phyloP scores from a whole-genome alignment of 2,113 vertebrate species.

The Sisor rabdophorus region DNA sequence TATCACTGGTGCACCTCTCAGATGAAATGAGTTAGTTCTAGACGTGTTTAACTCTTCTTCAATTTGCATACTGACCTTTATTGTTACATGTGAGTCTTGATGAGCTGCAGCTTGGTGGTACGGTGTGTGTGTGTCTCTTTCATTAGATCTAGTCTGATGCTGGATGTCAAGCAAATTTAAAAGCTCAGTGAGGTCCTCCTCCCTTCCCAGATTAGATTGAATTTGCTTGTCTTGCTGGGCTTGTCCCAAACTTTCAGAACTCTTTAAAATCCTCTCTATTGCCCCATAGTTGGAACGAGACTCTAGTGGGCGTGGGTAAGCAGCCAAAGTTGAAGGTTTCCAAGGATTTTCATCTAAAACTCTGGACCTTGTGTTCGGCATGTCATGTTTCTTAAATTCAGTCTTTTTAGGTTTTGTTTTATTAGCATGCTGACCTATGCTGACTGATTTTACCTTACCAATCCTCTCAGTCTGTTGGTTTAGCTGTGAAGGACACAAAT shows the following conservation, averaged over 20 bases:
- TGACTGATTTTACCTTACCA: conserved; percentile 40
- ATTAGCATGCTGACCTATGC: conserved; percentile 54
- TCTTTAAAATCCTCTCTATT: conserved; percentile 88
- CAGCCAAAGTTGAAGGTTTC: conserved; percentile 84
- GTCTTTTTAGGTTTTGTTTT: conserved; percentile 48
- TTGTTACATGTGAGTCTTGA: conserved; percentile 53
- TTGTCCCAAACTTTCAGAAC: conserved; percentile 75
- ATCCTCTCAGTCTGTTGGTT: conserved; percentile 45
- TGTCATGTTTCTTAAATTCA: conserved; percentile 50
- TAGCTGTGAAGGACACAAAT: conserved; percentile 30
- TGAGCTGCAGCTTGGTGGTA: conserved; percentile 50
- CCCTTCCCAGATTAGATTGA: conserved; percentile 55
- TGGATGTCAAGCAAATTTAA: conserved; percentile 73
- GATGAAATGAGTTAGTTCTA: background rate
- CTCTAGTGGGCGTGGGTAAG: conserved; percentile 84
- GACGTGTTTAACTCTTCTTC: background rate
- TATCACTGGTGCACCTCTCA: conserved; percentile 6
- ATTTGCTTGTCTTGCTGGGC: conserved; percentile 58
- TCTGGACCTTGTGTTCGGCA: conserved; percentile 55
- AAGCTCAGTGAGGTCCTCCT: conserved; percentile 64
- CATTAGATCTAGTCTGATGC: conserved; percentile 64
- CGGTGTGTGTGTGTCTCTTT: conserved; percentile 62
- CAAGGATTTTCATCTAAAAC: conserved; percentile 81
- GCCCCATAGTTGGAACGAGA: conserved; percentile 92
- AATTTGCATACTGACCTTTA: conserved; percentile 64